Conservation (phyloP, 2,888 invertebrate genomes). For the Chaetoderma sp. region DNA sequence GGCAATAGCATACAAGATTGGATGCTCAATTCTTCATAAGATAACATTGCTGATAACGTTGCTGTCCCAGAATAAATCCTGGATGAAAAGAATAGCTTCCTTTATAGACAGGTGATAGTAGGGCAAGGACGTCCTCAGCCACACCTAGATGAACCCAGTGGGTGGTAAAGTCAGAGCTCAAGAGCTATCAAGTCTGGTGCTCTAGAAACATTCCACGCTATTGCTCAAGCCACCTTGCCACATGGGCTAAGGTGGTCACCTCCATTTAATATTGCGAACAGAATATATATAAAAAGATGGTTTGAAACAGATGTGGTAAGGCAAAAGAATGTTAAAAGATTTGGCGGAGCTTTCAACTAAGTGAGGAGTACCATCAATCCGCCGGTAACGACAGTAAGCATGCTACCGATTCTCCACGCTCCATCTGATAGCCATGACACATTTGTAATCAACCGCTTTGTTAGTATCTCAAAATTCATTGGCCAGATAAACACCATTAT, state of each 20-base stretch:
- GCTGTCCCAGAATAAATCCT: constrained; percentile 17
- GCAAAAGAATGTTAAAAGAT: not conserved
- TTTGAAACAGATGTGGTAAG: not conserved
- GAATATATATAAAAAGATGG: not conserved
- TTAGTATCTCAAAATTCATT: constrained; percentile 5
- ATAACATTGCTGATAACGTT: too few species aligned
- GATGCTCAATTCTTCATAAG: constrained; percentile 18
- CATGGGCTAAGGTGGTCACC: constrained; percentile 10
- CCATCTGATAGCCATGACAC: constrained; percentile 30
- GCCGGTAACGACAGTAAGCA: constrained; percentile 16
- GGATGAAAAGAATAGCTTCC: constrained; percentile 23
- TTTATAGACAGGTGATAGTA: constrained; percentile 22
- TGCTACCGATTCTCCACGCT: constrained; percentile 21
- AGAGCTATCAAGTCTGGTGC: not conserved
- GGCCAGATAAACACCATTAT: constrained; percentile 29
- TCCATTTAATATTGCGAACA: not conserved
- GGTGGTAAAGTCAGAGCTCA: not conserved
- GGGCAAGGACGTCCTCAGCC: constrained; percentile 8
- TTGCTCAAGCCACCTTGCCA: constrained; percentile 4
- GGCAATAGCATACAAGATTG: not conserved
- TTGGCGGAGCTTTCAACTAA: constrained; percentile 12
- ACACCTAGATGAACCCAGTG: not conserved
- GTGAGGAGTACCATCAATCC: not conserved
- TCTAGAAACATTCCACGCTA: constrained; percentile 10
- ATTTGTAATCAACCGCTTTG: constrained; percentile 19